A percentile compares a stretch with the other conserved stretches of the same genome.
Conservation (phyloP, 2,113 vertebrate species). For the Jaculus jaculus region DNA sequence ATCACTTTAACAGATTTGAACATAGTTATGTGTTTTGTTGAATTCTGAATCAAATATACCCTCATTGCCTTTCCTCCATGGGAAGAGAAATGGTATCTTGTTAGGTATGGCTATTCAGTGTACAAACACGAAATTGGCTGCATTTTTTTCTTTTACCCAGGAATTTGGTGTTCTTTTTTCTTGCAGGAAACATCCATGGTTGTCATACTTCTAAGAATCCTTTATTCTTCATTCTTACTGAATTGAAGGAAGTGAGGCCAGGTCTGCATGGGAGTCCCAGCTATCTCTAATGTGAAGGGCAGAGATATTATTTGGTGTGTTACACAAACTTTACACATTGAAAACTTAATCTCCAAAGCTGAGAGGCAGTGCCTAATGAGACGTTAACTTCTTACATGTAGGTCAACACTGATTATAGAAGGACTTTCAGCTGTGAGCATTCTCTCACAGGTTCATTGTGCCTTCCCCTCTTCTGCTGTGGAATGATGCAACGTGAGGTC, state of each 20-base stretch:
- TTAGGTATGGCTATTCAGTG: not conserved
- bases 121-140: not conserved
- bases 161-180: not conserved
- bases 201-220: not conserved
- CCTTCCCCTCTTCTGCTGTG: not conserved
- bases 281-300: not conserved
- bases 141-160: not conserved
- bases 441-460: not conserved
- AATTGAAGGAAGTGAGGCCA: not conserved
- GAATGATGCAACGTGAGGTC: not conserved
- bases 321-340: not conserved
- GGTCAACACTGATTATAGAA: not conserved
- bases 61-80: not conserved
- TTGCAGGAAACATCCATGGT: not conserved
- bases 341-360: not conserved
- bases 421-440: not conserved
- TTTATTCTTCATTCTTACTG: not conserved
- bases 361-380: not conserved
- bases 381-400: not conserved
- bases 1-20: not conserved
- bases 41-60: not conserved
- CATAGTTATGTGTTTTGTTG: not conserved
- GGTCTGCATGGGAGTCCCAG: not conserved
- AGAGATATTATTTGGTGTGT: not conserved
- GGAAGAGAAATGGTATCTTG: not conserved